Evolutionary conservation across 1,140 invertebrate species (phyloP).

Genomic region (Vollenhovia emeryi): DNA sequence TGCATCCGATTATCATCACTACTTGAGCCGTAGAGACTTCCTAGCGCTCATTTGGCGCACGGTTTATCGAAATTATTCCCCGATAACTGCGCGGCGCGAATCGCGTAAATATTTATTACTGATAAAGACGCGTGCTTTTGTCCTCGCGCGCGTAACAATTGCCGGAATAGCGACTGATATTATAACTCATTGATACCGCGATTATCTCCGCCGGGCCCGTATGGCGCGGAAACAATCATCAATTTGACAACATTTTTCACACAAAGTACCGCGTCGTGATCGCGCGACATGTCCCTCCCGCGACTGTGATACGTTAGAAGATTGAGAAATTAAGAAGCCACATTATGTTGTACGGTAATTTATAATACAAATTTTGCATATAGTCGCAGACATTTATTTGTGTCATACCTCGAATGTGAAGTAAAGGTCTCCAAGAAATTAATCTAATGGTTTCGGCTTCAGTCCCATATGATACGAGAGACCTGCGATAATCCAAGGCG

Average conservation of each 20-base stretch:
- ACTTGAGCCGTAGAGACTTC: not conserved
- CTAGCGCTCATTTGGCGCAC: not conserved
- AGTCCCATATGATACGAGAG: not conserved
- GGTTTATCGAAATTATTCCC: slow-evolving; percentile 35
- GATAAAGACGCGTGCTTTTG: slow-evolving; percentile 23
- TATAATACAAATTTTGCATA: not conserved
- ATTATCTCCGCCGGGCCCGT: not conserved
- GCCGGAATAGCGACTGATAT: not conserved
- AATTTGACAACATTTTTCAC: not conserved
- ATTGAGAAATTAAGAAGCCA: not conserved
- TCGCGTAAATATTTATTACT: slow-evolving; percentile 29
- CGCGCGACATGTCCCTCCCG: not conserved
- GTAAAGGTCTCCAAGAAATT: not conserved
- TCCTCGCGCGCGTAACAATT: not conserved
- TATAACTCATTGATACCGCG: not conserved
- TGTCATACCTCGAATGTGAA: no score
- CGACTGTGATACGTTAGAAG: not conserved
- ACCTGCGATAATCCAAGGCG: not conserved
- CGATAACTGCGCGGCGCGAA: slow-evolving; percentile 1
- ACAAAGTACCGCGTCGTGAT: not conserved
- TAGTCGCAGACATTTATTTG: not conserved
- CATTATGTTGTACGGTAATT: not conserved
- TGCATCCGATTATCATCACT: slow-evolving; percentile 68
- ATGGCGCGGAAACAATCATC: not conserved
- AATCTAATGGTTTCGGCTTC: not conserved